phyloP scores from a whole-genome alignment of 1,140 invertebrate species.

The Drosophila teissieri region DNA sequence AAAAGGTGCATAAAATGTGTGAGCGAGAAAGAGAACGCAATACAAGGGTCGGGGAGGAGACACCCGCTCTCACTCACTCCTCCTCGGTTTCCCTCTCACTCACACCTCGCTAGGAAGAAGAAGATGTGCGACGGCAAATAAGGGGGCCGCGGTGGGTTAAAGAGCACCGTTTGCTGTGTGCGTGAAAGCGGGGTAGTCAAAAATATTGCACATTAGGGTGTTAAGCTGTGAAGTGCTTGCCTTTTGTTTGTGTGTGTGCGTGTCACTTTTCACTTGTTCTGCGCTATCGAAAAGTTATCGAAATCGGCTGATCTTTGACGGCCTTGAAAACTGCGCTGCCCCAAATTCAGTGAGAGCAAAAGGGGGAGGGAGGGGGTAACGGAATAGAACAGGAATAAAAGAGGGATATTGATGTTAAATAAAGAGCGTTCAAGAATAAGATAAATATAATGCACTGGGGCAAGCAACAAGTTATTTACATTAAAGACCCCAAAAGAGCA shows the following conservation, averaged over 20 bases:
- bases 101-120: conserved; percentile 26
- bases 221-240: conserved; percentile 84
- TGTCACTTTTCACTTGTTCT: conserved; percentile 5
- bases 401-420: background rate
- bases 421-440: background rate
- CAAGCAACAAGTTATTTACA: conserved; percentile 3
- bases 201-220: conserved; percentile 83
- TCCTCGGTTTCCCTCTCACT: conserved; percentile 10
- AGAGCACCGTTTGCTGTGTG: conserved; percentile 12
- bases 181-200: conserved; percentile 41
- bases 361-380: background rate
- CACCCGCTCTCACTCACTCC: conserved; percentile 25
- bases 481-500: background rate
- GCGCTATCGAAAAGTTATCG: conserved; percentile 46
- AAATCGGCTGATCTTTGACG: conserved; percentile 44
- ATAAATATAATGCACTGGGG: background rate
- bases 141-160: conserved; percentile 14
- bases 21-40: conserved; percentile 24
- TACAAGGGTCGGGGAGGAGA: conserved; percentile 10
- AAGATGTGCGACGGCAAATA: conserved; percentile 47
- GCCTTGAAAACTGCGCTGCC: conserved; percentile 30
- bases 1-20: conserved; percentile 9
- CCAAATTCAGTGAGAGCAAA: conserved; percentile 1
- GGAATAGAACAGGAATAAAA: background rate
- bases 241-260: conserved; percentile 25